Base-by-base conservation (phyloP, 2,888 invertebrate species). In the Clepsis dumicolana region DNA sequence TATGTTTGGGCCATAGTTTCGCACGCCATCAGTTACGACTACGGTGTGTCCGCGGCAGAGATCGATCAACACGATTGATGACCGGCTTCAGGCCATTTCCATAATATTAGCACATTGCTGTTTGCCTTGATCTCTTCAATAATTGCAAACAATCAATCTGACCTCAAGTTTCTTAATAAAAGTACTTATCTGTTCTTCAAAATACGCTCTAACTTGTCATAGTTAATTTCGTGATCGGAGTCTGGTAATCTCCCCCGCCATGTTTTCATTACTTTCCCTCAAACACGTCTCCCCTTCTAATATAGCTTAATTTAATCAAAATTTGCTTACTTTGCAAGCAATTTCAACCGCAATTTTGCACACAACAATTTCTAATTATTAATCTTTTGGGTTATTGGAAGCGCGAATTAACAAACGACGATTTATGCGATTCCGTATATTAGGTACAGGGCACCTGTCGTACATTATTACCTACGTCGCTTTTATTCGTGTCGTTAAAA, bases 301-400 rank as follows among this genome's bases (percentile, higher is more conserved):
- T 90, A 91, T 85, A 77, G 84, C 83, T 82, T 91, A 90, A 91
- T 92, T 92, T 89, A 92, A 93, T 92, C 87, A 91, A 82, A 86
- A 85, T 84, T 84, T 86, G 87, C 86, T 86, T 84, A 83, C 84
- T 81, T 77, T 77, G 83, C 76, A 77, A 77, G 81, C 82, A 82
- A 84, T 84, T 74, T 83, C 73, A 75, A 80, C 84, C 83, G 77
- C 84, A 83, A 87, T 87, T 85, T 88, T 82, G 80, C 76, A 83
- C 81, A 81, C 80, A 86, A 81, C 81, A 87, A 86, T 87, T 86
- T 82, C 80, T 85, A 87, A 88, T 87, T 87, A 86, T 80, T 72
- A 72, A 65, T 74, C 75, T 74, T 54, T 14, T 27, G 21, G 54
- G 54, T 35, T 57, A 65, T 61, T 65, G 59, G 68, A 77, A 78